Conservation (phyloP, 2,888 invertebrate species). For the Fragum sueziense region DNA sequence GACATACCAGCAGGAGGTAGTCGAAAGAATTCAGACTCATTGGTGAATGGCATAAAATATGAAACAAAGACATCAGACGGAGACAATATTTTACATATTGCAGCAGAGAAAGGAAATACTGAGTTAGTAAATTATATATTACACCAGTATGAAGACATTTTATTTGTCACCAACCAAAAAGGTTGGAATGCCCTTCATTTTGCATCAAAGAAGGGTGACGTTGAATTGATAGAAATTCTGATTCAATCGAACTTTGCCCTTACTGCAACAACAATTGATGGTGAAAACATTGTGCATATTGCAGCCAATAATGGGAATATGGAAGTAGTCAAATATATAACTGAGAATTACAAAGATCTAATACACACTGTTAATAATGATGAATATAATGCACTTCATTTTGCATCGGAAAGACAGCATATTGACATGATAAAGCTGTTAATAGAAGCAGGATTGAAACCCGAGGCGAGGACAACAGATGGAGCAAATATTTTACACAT, state of each 20-base stretch:
- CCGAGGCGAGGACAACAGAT: not conserved
- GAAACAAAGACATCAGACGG: not conserved
- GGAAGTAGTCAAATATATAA: not conserved
- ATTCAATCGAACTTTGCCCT: not conserved
- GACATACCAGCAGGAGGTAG: too few species aligned
- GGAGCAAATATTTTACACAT: not conserved
- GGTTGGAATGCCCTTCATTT: not conserved
- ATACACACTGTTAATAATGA: not conserved
- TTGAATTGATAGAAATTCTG: not conserved
- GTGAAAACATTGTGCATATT: not conserved
- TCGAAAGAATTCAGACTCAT: too few species aligned
- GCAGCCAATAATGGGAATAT: not conserved
- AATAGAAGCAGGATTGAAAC: not conserved
- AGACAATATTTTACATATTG: not conserved
- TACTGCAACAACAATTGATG: not conserved
- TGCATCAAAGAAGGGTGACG: not conserved
- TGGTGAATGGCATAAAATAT: not conserved
- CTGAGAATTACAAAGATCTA: not conserved
- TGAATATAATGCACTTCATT: not conserved
- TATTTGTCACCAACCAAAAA: too few species aligned
- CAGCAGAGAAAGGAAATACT: not conserved
- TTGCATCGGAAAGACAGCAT: not conserved
- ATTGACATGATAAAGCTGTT: not conserved
- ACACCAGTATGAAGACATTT: not conserved
- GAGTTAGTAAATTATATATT: not conserved